Evolutionary conservation across 2,888 invertebrate species (phyloP), one percentile per base, ranked within the genome.

Genomic region (Tetragnatha montana): DNA sequence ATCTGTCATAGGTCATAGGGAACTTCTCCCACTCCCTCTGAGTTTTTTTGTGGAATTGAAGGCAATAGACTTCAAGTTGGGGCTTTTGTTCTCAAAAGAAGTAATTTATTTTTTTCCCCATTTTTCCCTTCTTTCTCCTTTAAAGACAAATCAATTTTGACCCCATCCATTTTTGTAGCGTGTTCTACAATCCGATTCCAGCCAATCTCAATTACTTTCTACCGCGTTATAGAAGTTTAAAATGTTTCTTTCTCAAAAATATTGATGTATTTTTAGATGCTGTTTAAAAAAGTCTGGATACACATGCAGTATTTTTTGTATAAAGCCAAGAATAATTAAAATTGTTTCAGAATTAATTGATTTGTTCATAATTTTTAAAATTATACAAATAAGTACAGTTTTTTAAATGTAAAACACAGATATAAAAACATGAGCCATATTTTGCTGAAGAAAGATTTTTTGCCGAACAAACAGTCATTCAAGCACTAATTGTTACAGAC

Each of bases 1-100:
- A 86, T 80, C 70, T 86, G 86, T 80, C 86, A 86, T 79, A 50
- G 22, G 35, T 71, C 68, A 60, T 51, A 35, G 70, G 50, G 47
- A 49, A 51, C 49, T 8, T 69, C 71, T 60, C 21, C 50, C 78
- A n/a, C 51, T 50, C 51, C 49, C 49, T 81, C 17, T 17, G 75
- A 75, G 75, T 47, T 75, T 47, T 35, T 75, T 17, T n/a, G 73
- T 19, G 60, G n/a, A 51, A 21, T 22, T 22, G 19, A 19, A 71
- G 82, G 8, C 78, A 79, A 60, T 85, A 51, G 22, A 73, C 50
- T 35, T 51, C 71, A 50, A 51, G 51, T 79, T 85, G 70, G 19
- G 78, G 78, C 35, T 60, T 49, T 70, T 47, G 50, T 35, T 85
- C 71, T 71, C 35, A 35, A 22, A 12, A n/a, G 19, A 70, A 71